A percentile compares a stretch with the other conserved stretches of the same genome.
Evolutionary conservation across 2,797 vertebrate species (phyloP).

Genomic region (Gastrophryne carolinensis): DNA sequence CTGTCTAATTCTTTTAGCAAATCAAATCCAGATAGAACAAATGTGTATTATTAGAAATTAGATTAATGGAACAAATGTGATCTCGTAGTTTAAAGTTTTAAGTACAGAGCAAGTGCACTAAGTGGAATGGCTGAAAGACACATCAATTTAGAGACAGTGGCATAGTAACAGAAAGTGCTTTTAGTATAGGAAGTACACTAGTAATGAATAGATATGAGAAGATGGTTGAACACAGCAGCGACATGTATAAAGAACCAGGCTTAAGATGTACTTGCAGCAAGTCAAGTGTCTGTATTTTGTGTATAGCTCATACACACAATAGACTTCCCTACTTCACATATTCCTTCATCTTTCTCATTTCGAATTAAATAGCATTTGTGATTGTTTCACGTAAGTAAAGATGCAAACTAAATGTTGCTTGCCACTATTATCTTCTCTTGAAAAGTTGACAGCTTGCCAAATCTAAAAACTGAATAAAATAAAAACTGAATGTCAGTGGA

Average conservation of each 20-base stretch:
- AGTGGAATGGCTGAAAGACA: background rate
- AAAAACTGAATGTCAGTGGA: background rate
- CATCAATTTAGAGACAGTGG: conserved; percentile 12
- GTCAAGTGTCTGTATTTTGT: conserved; percentile 40
- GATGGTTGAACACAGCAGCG: conserved; percentile 26
- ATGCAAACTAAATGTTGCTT: conserved; percentile 5
- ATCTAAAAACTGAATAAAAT: conserved; percentile 5
- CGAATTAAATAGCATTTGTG: conserved; percentile 24
- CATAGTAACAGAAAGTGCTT: conserved; percentile 14
- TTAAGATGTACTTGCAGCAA: conserved; percentile 37
- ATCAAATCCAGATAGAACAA: background rate
- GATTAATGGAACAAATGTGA: background rate
- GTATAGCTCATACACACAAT: conserved; percentile 28
- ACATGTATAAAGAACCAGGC: conserved; percentile 18
- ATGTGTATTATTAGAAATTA: background rate
- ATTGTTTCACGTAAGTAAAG: background rate
- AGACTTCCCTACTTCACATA: conserved; percentile 17
- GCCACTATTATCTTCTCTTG: background rate
- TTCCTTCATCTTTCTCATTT: conserved; percentile 29
- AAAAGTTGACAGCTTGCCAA: conserved; percentile 3
- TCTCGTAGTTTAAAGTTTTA: background rate
- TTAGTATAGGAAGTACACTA: background rate
- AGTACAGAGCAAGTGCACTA: background rate
- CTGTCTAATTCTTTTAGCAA: background rate
- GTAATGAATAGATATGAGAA: conserved; percentile 27